phyloP scores from a whole-genome alignment of 2,888 invertebrate genomes.

The Venustoraphidia nigricollis region DNA sequence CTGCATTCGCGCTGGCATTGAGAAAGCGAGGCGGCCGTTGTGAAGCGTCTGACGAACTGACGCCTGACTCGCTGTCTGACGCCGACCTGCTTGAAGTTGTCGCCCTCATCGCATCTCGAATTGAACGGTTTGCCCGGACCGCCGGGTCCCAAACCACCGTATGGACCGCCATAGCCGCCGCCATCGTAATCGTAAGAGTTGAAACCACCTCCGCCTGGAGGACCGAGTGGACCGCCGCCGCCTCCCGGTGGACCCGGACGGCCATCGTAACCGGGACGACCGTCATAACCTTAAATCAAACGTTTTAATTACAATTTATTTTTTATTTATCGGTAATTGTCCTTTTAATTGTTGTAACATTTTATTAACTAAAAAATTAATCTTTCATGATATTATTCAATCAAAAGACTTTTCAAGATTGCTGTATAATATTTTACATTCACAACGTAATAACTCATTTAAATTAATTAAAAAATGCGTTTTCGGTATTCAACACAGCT shows the following conservation, averaged over 20 bases:
- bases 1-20: conserved; percentile 77
- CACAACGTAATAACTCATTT: no score
- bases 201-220: no score
- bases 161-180: conserved; percentile 16
- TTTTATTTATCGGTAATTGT: no score
- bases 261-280: conserved; percentile 9
- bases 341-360: no score
- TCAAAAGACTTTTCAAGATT: no score
- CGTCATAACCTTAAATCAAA: conserved; percentile 3
- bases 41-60: conserved; percentile 57
- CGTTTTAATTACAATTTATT: no score
- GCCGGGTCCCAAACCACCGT: conserved; percentile 19
- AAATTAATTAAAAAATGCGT: no score
- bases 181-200: conserved; percentile 22
- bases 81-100: conserved; percentile 71
- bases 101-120: conserved; percentile 63
- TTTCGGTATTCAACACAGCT: no score
- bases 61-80: conserved; percentile 62
- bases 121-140: conserved; percentile 29
- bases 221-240: conserved; percentile 1
- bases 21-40: conserved; percentile 55
- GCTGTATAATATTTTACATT: no score
- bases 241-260: conserved; percentile 12
- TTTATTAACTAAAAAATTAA: no score
- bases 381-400: no score